Base-by-base conservation (phyloP, 2,888 invertebrate genomes). In the Drosophila kambysellisi region DNA sequence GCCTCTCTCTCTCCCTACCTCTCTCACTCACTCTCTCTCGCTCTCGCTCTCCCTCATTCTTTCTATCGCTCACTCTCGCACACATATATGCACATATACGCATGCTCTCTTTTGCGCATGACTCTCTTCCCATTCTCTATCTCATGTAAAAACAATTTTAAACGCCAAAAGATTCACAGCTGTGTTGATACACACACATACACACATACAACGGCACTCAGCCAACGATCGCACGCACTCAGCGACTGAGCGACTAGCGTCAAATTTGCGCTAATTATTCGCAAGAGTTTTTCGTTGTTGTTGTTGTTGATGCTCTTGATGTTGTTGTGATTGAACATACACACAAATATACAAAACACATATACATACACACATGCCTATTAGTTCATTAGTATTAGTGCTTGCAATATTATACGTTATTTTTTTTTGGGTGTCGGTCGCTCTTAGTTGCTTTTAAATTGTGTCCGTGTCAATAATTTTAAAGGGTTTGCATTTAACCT, bases 211-310 rank as follows among this genome's bases (percentile, higher is more conserved):
- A 41, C 57, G 53, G 46, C 46, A 46, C 20, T 25, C 15, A 46
- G 20, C 46, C 65, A 62, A 41, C 66, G 78, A 86, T 81, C 82
- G 83, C 74, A 88, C 88, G 85, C 88, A 84, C 56, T 75, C 70
- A 72, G 70, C 58, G 69, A 30, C 70, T 76, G 76, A 71, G 77
- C 68, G 68, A 76, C 74, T 86, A 74, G 83, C 89, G 83, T 76
- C 81, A 77, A 88, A 83, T 89, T 77, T 79, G 89, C 87, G 87
- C 89, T 90, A 87, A 87, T 90, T 90, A 89, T 87, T 90, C 70
- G 90, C 83, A 74, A 87, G 81, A 78, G 72, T 67, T 86, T 76
- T 71, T 32, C 48, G 61, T n/a, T 25, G 9, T 51, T 53, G n/a
- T 9, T 56, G n/a, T 15, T 51, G 61, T 17, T 57, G 12, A 25